Evolutionary conservation across 2,888 invertebrate species (phyloP).

Genomic region (Lymantria monacha): DNA sequence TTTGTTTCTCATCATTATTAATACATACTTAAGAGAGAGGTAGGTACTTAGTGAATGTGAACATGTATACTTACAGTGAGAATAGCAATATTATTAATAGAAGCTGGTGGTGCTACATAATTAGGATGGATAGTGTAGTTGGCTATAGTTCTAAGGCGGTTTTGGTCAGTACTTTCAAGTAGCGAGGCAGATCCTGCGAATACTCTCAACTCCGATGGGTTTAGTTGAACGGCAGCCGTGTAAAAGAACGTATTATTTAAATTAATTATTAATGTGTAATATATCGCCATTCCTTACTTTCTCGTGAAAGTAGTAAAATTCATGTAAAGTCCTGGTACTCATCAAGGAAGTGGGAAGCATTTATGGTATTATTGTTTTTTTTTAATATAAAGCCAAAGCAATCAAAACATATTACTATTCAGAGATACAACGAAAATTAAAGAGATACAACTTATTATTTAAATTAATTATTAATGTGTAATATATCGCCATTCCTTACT

Average conservation of each 20-base stretch:
- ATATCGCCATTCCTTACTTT: too few relatives aligned
- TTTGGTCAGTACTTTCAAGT: constrained; percentile 17
- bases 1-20: too few relatives aligned
- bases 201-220: constrained; percentile 24
- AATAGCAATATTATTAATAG: constrained; percentile 39
- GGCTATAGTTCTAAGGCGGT: constrained; percentile 26
- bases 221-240: constrained; percentile 15
- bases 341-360: too few relatives aligned
- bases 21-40: too few relatives aligned
- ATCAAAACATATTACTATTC: too few relatives aligned
- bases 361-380: too few relatives aligned
- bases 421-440: too few relatives aligned
- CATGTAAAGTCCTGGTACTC: too few relatives aligned
- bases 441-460: not conserved
- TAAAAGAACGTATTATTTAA: not conserved
- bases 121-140: constrained; percentile 35
- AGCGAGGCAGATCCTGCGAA: constrained; percentile 34
- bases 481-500: too few relatives aligned
- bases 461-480: not conserved
- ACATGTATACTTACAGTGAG: constrained; percentile 34
- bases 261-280: not conserved
- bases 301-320: too few relatives aligned
- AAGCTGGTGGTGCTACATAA: constrained; percentile 14
- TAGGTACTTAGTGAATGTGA: too few relatives aligned
- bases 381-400: too few relatives aligned